Evolutionary conservation across 2,888 invertebrate genomes (phyloP).

Genomic region (Trachelus troglodyta): DNA sequence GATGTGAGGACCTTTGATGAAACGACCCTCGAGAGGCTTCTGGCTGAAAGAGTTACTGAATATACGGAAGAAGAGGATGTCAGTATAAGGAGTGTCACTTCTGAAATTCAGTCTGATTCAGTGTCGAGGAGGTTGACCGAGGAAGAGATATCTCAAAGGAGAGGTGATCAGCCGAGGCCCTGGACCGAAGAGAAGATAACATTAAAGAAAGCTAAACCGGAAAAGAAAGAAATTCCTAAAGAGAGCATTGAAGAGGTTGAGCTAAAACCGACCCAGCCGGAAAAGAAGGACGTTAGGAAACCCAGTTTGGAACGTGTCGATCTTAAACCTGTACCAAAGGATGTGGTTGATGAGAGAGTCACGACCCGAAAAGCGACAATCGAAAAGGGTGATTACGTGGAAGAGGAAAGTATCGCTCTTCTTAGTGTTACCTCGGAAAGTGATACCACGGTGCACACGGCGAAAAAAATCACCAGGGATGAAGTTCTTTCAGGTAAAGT

Average conservation of each 20-base stretch:
- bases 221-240: constrained; percentile 24
- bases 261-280: constrained; percentile 28
- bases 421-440: constrained; percentile 24
- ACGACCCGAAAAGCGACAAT: constrained; percentile 18
- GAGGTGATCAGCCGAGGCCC: constrained; percentile 28
- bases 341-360: constrained; percentile 26
- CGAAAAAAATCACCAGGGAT: constrained; percentile 29
- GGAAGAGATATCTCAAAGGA: constrained; percentile 36
- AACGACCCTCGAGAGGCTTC: constrained; percentile 26
- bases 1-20: constrained; percentile 10
- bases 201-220: constrained; percentile 39
- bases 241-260: constrained; percentile 31
- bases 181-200: constrained; percentile 45
- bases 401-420: constrained; percentile 43
- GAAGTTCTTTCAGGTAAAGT: constrained; percentile 23
- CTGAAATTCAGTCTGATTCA: constrained; percentile 15
- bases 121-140: constrained; percentile 15
- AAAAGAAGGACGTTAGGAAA: constrained; percentile 25
- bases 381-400: constrained; percentile 33
- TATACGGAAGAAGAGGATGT: constrained; percentile 38
- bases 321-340: constrained; percentile 19
- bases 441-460: constrained; percentile 26
- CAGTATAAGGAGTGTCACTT: constrained; percentile 24
- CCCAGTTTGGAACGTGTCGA: constrained; percentile 32
- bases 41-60: constrained; percentile 33